Base-by-base conservation (phyloP, 2,797 vertebrate species). In the Chlorospingus semifuscus region DNA sequence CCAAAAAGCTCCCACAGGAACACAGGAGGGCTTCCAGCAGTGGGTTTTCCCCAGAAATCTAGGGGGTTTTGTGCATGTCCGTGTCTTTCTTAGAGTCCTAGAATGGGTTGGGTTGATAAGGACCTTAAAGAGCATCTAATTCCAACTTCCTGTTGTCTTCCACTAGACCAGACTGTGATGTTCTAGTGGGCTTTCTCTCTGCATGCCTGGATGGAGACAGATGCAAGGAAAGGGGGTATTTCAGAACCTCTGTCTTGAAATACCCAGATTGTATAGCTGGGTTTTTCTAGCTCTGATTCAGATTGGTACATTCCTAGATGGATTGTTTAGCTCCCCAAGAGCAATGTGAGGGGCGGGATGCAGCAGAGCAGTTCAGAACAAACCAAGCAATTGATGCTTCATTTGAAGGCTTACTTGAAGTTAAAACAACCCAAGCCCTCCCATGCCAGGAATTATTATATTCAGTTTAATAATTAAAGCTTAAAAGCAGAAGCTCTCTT, bases 11-110 rank as follows among this genome's bases (percentile, higher is more conserved):
- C 55, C 34, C 11, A 4, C 18, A 32, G 56, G n/a, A 52, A 4
- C 0, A 0, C 30, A 44, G 81, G 70, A 65, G 46, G 11, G 69
- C n/a, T 65, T 71, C 36, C 42, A 65, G 52, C 0, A 0, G 6
- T 63, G 46, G 19, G 10, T 6, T 7, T 29, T 7, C 20, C 0
- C 53, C n/a, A 2, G 16, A 81, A 81, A 81, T 24, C 6, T 19
- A 14, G 44, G 44, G 44, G 44, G 21, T 12, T 46, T 26, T 1
- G 0, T 57, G 64, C 41, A 27, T 4, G 0, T 76, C 26, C 18
- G 1, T 47, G 59, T 56, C 8, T 47, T 63, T 50, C 8, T 11
- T 23, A 20, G 63, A 82, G 20, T 55, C 9, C 14, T 16, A 18
- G 39, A 19, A 21, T 36, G 53, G 46, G 15, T 66, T 78, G 80